These are phyloP conservation scores for Drosophila bifasciata DNA, from an alignment of 1,140 invertebrate genomes.

Conservation along the genomic window DNA sequence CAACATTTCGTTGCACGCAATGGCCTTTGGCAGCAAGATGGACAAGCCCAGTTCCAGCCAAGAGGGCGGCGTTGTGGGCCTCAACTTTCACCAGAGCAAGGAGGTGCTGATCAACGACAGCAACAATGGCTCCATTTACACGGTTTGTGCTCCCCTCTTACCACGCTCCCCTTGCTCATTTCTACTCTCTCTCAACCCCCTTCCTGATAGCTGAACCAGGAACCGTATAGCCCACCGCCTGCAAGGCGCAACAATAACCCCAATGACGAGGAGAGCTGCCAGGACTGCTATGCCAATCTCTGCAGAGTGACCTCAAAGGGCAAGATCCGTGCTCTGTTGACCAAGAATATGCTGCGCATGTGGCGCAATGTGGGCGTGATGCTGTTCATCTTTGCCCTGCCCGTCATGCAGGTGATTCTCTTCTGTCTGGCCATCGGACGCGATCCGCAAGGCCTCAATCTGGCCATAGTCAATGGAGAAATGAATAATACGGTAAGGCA, in stretches of 20 bases:
- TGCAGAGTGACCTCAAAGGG: conserved; percentile 86
- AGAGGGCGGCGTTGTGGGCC: conserved; percentile 92
- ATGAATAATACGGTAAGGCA: conserved; percentile 86
- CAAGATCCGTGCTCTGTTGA: conserved; percentile 91
- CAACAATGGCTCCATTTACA: conserved; percentile 88
- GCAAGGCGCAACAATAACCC: conserved; percentile 72
- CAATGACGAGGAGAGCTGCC: conserved; percentile 81
- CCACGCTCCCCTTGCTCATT: neutral
- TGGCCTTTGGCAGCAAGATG: conserved; percentile 91
- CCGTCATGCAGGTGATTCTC: conserved; percentile 96
- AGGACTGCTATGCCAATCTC: conserved; percentile 74
- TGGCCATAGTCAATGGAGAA: conserved; percentile 95
- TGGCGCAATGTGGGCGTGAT: conserved; percentile 96
- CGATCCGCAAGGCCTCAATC: conserved; percentile 92
- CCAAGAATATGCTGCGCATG: conserved; percentile 97
- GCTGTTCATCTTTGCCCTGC: conserved; percentile 95
- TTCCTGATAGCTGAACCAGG: conserved; percentile 80
- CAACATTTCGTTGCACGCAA: conserved; percentile 91
- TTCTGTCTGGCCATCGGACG: conserved; percentile 97
- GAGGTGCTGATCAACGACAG: conserved; percentile 92
- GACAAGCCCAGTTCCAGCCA: conserved; percentile 93
- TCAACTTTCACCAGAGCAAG: conserved; percentile 95
- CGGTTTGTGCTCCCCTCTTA: conserved; percentile 72
- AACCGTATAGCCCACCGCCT: conserved; percentile 75
- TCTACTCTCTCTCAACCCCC: neutral